Percentiles rank a stretch among this genome's conserved stretches.
phyloP scores from a whole-genome alignment of 1,140 invertebrate genomes.

The Drosophila obscura region DNA sequence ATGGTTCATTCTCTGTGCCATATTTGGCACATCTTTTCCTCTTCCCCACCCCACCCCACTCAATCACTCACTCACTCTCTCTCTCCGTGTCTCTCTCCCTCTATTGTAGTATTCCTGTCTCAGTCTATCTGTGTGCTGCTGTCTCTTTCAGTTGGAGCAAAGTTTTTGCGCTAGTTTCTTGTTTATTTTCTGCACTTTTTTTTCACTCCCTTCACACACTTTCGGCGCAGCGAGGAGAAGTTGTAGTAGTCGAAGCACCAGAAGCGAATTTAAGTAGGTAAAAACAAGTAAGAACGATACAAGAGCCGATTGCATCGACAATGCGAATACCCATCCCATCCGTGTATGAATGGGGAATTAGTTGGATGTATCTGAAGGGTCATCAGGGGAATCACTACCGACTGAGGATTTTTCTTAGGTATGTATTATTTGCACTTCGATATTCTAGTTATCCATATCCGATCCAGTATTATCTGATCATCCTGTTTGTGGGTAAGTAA shows the following conservation, averaged over 20 bases:
- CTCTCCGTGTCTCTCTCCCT: background rate
- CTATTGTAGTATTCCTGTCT: conserved; percentile 3
- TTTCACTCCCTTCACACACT: background rate
- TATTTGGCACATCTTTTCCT: conserved; percentile 2
- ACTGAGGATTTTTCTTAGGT: too few species aligned
- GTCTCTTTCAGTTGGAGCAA: conserved; percentile 43
- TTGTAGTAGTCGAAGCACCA: background rate
- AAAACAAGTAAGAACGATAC: too few species aligned
- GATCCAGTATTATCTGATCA: background rate
- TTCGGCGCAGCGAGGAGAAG: background rate
- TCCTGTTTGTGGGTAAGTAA: too few species aligned
- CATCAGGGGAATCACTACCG: too few species aligned
- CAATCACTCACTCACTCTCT: background rate
- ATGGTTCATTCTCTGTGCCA: too few species aligned
- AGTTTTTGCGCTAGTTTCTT: conserved; percentile 70
- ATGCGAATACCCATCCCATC: too few species aligned
- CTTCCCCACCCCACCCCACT: too few species aligned
- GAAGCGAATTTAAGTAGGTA: background rate
- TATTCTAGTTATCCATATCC: too few species aligned
- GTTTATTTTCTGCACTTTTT: conserved; percentile 60
- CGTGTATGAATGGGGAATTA: too few species aligned
- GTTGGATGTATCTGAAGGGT: too few species aligned
- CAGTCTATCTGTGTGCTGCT: background rate
- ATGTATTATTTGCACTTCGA: too few species aligned
- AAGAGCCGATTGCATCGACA: too few species aligned